phyloP scores from a whole-genome alignment of 2,888 invertebrate genomes.

The Choristoneura rosaceana region DNA sequence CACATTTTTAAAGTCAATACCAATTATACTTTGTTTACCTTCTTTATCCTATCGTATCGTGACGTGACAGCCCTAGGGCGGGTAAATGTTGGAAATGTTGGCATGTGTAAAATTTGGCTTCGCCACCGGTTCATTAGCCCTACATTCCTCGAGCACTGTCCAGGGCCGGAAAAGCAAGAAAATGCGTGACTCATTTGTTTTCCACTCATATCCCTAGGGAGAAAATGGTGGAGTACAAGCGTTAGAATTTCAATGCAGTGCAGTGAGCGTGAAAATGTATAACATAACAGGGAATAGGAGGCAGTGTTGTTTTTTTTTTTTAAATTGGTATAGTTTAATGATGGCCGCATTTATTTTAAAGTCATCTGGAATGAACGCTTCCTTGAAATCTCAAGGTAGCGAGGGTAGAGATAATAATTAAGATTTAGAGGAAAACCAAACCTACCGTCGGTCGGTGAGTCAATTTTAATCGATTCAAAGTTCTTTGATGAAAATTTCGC shows the following conservation, averaged over 20 bases:
- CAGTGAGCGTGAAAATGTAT: not conserved
- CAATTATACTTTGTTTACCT: not conserved
- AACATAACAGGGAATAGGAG: not conserved
- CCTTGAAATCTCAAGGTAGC: not conserved
- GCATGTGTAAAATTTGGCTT: constrained; percentile 46
- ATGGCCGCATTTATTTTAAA: too few relatives aligned
- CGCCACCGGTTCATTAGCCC: constrained; percentile 39
- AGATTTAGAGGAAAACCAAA: not conserved
- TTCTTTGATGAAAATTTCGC: constrained; percentile 2
- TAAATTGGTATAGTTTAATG: too few relatives aligned
- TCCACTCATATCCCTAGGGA: not conserved
- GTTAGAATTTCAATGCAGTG: not conserved
- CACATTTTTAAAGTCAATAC: too few relatives aligned
- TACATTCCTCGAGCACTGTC: constrained; percentile 12
- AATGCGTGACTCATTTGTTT: constrained; percentile 34
- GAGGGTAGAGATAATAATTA: not conserved
- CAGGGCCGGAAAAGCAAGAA: constrained; percentile 5
- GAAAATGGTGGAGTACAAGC: not conserved
- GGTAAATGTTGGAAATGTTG: constrained; percentile 6
- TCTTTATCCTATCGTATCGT: not conserved
- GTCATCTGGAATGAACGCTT: not conserved
- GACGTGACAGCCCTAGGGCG: not conserved
- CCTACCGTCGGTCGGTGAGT: not conserved
- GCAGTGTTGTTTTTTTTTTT: too few relatives aligned
- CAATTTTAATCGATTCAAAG: not conserved